Conservation (phyloP, 2,888 invertebrate species). For the Oscheius myriophilus region DNA sequence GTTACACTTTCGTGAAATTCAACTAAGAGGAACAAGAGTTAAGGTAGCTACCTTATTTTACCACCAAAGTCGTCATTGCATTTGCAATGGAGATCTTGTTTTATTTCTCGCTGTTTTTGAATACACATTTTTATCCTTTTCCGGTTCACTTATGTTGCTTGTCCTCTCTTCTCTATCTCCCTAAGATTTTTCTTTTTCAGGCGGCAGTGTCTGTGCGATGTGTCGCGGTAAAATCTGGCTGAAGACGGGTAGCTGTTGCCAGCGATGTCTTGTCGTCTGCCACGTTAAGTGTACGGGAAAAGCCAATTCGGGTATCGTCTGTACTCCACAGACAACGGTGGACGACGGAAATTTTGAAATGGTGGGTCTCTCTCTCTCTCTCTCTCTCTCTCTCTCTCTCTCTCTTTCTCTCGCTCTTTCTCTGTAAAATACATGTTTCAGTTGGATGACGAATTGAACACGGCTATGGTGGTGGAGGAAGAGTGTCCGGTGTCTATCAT, state of each 20-base stretch:
- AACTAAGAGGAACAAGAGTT: too few relatives aligned
- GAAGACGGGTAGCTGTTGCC: constrained; percentile 92
- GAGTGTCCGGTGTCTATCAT: constrained; percentile 13
- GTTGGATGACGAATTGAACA: constrained; percentile 15
- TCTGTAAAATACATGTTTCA: not conserved
- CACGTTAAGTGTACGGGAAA: constrained; percentile 88
- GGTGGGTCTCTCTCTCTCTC: constrained; percentile 6
- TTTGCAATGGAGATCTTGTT: too few relatives aligned
- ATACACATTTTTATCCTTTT: too few relatives aligned
- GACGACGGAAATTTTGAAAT: constrained; percentile 25
- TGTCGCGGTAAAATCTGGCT: constrained; percentile 84
- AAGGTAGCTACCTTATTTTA: too few relatives aligned
- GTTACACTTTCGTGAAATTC: too few relatives aligned
- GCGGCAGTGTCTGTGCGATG: constrained; percentile 51
- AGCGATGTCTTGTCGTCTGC: constrained; percentile 87
- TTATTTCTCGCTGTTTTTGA: not conserved
- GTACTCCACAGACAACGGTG: constrained; percentile 22
- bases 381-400: not conserved
- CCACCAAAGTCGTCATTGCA: too few relatives aligned
- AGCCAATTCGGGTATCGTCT: constrained; percentile 40
- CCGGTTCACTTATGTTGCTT: too few relatives aligned
- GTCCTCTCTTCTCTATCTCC: not conserved
- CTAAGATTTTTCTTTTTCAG: constrained; percentile 12
- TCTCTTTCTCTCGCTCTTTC: not conserved
- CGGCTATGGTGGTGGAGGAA: constrained; percentile 1